Evolutionary conservation across 2,888 invertebrate genomes (phyloP).

Genomic region (Dicyrtoma fusca): DNA sequence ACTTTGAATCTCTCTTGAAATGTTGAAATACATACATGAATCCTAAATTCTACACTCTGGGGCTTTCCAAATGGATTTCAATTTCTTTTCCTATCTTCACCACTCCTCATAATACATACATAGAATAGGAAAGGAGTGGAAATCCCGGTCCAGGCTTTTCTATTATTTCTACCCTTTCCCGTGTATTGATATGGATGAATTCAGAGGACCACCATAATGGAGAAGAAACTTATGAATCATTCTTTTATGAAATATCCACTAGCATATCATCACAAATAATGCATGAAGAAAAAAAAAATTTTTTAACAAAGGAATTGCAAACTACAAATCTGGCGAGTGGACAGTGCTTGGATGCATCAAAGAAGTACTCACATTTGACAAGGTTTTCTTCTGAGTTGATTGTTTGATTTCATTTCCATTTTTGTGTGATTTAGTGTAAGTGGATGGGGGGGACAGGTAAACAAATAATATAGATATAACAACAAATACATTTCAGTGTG

Average conservation of each 20-base stretch:
- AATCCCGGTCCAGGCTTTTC: too few relatives aligned
- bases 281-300: neutral
- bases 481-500: too few relatives aligned
- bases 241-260: slow-evolving; percentile 12
- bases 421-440: too few relatives aligned
- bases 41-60: slow-evolving; percentile 17
- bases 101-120: neutral
- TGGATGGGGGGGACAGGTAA: too few relatives aligned
- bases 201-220: neutral
- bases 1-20: slow-evolving; percentile 19
- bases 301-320: neutral
- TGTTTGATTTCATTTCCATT: neutral
- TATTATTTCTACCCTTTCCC: neutral
- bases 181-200: slow-evolving; percentile 23
- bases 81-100: neutral
- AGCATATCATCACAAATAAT: neutral
- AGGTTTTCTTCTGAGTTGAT: neutral
- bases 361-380: too few relatives aligned
- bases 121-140: too few relatives aligned
- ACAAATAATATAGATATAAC: too few relatives aligned
- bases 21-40: slow-evolving; percentile 10
- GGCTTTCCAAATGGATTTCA: slow-evolving; percentile 33
- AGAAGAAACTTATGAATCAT: neutral
- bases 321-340: too few relatives aligned
- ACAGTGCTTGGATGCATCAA: too few relatives aligned